A percentile compares a stretch with the other conserved stretches of the same genome.
These are phyloP conservation scores for Pandemis cinnamomeana DNA, from an alignment of 2,888 invertebrate species.

Conservation along the genomic window DNA sequence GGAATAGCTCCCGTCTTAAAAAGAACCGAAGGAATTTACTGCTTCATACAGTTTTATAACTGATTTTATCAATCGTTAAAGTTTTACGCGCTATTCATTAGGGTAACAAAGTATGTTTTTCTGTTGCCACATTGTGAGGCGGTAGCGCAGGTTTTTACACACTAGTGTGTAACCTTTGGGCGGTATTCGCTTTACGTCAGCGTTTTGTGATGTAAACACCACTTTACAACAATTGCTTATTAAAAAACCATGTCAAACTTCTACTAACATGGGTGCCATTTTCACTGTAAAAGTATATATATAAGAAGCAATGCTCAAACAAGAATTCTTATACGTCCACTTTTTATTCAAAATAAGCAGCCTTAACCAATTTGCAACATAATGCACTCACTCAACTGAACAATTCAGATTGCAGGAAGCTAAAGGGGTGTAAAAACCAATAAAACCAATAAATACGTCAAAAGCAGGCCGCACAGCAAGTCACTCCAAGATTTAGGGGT, in stretches of 20 bases:
- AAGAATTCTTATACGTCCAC: not conserved
- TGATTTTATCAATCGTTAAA: slow-evolving; percentile 81
- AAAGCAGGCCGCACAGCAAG: slow-evolving; percentile 23
- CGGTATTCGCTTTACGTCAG: not conserved
- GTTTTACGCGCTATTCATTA: slow-evolving; percentile 77
- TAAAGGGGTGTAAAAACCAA: slow-evolving; percentile 30
- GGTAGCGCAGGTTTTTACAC: not conserved
- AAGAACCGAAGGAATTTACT: slow-evolving; percentile 70
- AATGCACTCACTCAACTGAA: slow-evolving; percentile 1
- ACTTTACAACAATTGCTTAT: too few relatives aligned
- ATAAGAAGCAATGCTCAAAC: not conserved
- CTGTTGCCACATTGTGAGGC: slow-evolving; percentile 17
- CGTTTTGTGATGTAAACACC: too few relatives aligned
- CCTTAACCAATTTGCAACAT: slow-evolving; percentile 2
- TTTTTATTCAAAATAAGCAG: not conserved
- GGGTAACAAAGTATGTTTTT: slow-evolving; percentile 42
- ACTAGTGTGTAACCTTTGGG: not conserved
- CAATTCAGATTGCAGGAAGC: not conserved
- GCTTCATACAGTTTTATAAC: slow-evolving; percentile 79
- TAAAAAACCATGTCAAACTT: too few relatives aligned
- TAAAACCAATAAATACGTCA: slow-evolving; percentile 30
- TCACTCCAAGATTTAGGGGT: slow-evolving; percentile 37
- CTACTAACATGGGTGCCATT: too few relatives aligned
- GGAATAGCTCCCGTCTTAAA: slow-evolving; percentile 78
- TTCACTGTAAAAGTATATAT: too few relatives aligned